Evolutionary conservation across 2,113 vertebrate species (phyloP), one percentile per base, ranked within the genome.

Genomic region (Leucoraja erinaceus): DNA sequence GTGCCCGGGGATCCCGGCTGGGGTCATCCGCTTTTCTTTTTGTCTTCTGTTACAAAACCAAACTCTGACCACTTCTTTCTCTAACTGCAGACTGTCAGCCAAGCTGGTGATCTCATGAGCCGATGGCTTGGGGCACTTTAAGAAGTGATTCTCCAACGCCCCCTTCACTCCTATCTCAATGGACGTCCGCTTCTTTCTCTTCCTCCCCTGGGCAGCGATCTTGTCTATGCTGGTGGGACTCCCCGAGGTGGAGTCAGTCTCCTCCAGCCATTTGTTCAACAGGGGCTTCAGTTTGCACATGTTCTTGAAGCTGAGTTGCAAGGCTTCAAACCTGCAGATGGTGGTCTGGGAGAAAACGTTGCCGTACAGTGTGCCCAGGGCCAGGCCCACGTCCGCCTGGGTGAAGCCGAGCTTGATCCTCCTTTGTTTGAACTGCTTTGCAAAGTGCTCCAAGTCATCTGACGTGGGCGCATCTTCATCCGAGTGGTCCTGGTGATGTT

Each of bases 21-120:
- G 98, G 95, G 98, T 99, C 98, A 99, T 99, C 95, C 98, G 96
- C 97, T 99, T 99, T 97, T 99, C 98, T 96, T 99, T 99, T 96
- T 99, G 98, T 97, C 98, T 97, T 97, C 98, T 98, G 97, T 99
- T 99, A 97, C 98, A 99, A 98, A 99, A 99, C 98, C 98, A 99
- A 95, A 99, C 98, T 93, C 98, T 98, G 94, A 99, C 98, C 95
- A 99, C 98, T 97, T 99, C 98, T 95, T 99, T 99, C 96, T 99
- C 98, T 96, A 99, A 96, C 96, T 99, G 98, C 95, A 99, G 97
- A 94, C 97, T 97, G 97, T 98, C 98, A 95, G 98, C 98, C 96
- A 99, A 97, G 95, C 96, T 96, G 93, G 96, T 98, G 97, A 99
- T 99, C 96, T 99, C 98, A 94, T 99, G 98, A 93, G 98, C 98